Percentiles rank a stretch among this genome's conserved stretches.
Conservation (phyloP, 2,113 vertebrate genomes). For the Cochlearius cochlearius region DNA sequence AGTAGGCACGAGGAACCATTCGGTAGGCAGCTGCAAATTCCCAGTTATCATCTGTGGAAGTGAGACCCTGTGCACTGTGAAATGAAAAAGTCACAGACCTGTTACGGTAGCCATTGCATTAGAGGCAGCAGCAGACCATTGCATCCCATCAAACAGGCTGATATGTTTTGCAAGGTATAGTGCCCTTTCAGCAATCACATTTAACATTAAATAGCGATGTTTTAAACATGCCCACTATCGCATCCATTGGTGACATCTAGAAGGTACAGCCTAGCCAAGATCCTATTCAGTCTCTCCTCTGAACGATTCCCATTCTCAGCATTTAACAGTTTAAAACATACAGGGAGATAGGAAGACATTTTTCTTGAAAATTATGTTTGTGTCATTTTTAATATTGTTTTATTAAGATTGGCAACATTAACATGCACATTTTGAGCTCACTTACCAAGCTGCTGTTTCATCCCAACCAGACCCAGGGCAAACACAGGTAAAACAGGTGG, state of each 20-base stretch:
- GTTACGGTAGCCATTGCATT: background rate
- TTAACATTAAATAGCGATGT: background rate
- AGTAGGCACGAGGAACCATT: background rate
- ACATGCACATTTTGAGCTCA: background rate
- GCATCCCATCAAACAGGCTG: background rate
- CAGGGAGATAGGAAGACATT: background rate
- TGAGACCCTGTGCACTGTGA: conserved; percentile 2
- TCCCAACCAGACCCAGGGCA: background rate
- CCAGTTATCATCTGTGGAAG: background rate
- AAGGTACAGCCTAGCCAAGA: background rate
- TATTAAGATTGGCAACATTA: background rate
- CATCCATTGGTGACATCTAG: background rate
- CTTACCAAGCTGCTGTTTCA: background rate
- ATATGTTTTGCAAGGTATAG: background rate
- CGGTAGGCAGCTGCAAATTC: background rate
- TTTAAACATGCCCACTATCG: background rate
- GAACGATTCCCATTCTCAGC: background rate
- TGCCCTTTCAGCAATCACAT: background rate
- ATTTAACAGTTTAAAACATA: background rate
- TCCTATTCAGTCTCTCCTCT: background rate
- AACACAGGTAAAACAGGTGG: background rate
- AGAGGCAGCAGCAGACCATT: conserved; percentile 2
- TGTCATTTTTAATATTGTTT: background rate
- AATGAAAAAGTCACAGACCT: conserved; percentile 38
- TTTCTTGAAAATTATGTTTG: background rate